Evolutionary conservation across 2,113 vertebrate genomes (phyloP), one percentile per base, ranked within the genome.

Genomic region (Galemys pyrenaicus): DNA sequence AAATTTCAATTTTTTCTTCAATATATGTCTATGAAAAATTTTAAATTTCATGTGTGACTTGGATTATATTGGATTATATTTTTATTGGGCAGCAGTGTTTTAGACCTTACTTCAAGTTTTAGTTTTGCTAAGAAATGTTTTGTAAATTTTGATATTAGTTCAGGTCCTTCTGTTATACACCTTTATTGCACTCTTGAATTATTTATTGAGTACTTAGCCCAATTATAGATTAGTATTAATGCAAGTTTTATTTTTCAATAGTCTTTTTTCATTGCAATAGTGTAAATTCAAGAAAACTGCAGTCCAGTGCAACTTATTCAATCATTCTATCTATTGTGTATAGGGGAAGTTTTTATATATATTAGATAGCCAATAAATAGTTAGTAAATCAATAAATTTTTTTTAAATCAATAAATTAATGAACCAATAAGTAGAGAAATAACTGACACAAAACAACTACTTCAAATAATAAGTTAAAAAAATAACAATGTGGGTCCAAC

Each of bases 41-140:
- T 51, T 39, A 88, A 28, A 79, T 91, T 71, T 39, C 26, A n/a
- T 70, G 64, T 49, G n/a, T 58, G 39, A 16, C 17, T 83, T 62
- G 28, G 77, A 32, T 78, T 87, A 78, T 17, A 70, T 83, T 62
- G 28, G 77, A 32, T 78, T 87, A 78, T 17, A 70, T 78, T 95
- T 78, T n/a, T 83, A 24, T 32, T 28, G 6, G 26, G 64, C 3
- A 84, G 32, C 19, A 56, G 1, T 46, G 11, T 17, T 92, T 89
- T 77, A 58, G 35, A 87, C 24, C 4, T 73, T 65, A 24, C 32
- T 91, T 88, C 35, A 94, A 46, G 4, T 70, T 7, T 78, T 51
- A 46, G 7, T 88, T 6, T 41, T 37, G 62, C 54, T 64, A 51
- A 39, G 35, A 62, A 58, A 10, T 79, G 5, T 70, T 77, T 54